Base-by-base conservation (phyloP, 1,140 invertebrate genomes). In the Pseudomyrmex dendroicus region DNA sequence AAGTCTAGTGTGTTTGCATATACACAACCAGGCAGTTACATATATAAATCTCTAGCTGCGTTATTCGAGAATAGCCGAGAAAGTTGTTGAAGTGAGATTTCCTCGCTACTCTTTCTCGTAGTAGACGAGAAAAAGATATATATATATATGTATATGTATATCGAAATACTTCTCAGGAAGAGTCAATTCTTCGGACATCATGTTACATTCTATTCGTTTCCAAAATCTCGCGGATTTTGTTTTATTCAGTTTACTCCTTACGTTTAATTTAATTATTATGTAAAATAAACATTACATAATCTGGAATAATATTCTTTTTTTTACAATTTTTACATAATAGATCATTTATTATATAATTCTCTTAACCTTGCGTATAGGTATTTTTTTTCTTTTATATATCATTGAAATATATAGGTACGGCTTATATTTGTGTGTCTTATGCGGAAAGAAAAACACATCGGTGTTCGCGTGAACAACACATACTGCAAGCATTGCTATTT, bases 281-380 rank as follows among this genome's bases (percentile, higher is more conserved):
- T 80, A 80, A 88, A 87, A 88, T 73, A 22, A 76, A 85, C 67
- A 48, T 85, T 83, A 83, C 77, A 52, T 73, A 88, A 85, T 87
- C 72, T 13, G 68, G 35, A 70, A 61, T 72, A 86, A 35, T 35
- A 35, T 35, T 35, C 4, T 17, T 73, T 87, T 87, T 87, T 88
- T 88, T 88, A 82, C 83, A 73, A 73, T 88, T 88, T 88, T 88
- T 88, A 88, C 85, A 88, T 46, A 57, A 66, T 80, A 85, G 68
- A 85, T 73, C 35, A 3, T 87, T 83, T 73, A 74, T 63, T 62
- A 20, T 87, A 35, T 35, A 35, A 35, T 35, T 35, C 17, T 63
- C 62, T 87, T 88, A 88, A 83, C 68, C 83, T 85, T 83, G 57
- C 85, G 62, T 73, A 35, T 35, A 35, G 35, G 35, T 35, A 35